Evolutionary conservation across 2,797 vertebrate species (phyloP).

Genomic region (Hydrocynus forskahlii): DNA sequence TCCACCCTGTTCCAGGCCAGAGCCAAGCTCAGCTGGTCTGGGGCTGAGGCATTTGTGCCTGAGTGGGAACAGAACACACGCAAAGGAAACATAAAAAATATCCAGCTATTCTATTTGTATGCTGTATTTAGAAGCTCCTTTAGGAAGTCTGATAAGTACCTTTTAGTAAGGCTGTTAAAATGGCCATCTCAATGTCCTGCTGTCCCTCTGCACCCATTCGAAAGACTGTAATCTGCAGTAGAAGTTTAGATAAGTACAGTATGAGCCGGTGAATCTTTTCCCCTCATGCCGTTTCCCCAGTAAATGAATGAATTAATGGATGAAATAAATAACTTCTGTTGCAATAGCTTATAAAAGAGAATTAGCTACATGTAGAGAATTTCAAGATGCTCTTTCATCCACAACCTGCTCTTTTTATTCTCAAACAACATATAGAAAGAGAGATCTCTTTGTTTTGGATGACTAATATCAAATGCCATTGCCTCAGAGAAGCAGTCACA

Average conservation of each 20-base stretch:
- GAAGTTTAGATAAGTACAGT: conserved; percentile 23
- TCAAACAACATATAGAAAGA: conserved; percentile 51
- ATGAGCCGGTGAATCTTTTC: not conserved
- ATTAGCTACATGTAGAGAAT: not conserved
- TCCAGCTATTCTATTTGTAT: not conserved
- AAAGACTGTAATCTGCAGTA: conserved; percentile 92
- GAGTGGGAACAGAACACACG: conserved; percentile 36
- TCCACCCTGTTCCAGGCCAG: conserved; percentile 99
- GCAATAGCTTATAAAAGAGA: not conserved
- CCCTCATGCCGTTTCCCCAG: not conserved
- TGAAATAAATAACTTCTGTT: not conserved
- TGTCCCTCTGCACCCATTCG: conserved; percentile 96
- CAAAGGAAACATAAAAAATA: not conserved
- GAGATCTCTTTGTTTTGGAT: conserved; percentile 61
- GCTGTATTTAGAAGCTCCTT: conserved; percentile 1
- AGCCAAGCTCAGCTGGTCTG: conserved; percentile 96
- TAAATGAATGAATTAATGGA: conserved; percentile 27
- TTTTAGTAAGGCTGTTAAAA: conserved; percentile 95
- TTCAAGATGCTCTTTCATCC: conserved; percentile 43
- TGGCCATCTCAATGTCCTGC: conserved; percentile 97
- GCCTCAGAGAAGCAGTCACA: conserved; percentile 65
- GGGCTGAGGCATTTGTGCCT: conserved; percentile 96
- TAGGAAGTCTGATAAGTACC: conserved; percentile 73
- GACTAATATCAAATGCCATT: conserved; percentile 66
- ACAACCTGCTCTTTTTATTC: conserved; percentile 38